Evolutionary conservation across 2,797 vertebrate genomes (phyloP).

Genomic region (Jordanella pulchra): DNA sequence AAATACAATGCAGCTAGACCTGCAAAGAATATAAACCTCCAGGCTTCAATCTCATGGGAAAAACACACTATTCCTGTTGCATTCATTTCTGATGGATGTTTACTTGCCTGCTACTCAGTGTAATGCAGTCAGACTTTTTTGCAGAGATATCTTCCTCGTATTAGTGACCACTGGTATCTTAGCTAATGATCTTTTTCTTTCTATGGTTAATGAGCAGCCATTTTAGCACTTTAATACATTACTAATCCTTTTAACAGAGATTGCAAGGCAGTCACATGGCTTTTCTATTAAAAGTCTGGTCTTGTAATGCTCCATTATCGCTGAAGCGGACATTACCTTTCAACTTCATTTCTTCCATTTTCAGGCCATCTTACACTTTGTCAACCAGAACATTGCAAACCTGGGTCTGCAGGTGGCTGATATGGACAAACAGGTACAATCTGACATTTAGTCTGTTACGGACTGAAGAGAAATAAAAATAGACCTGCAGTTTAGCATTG

Average conservation of each 20-base stretch:
- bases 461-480: background rate
- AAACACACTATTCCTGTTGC: background rate
- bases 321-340: background rate
- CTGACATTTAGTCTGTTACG: background rate
- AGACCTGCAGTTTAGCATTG: constrained; percentile 6
- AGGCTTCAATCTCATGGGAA: background rate
- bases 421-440: constrained; percentile 86
- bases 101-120: background rate
- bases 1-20: background rate
- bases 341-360: constrained; percentile 19
- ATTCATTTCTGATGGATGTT: background rate
- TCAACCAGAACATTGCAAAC: constrained; percentile 85
- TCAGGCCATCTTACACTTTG: constrained; percentile 88
- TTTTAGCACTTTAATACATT: background rate
- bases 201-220: background rate
- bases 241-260: background rate
- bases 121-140: background rate
- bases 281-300: background rate
- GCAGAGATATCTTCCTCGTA: background rate
- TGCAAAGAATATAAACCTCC: background rate
- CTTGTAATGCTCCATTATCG: background rate
- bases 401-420: constrained; percentile 87
- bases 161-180: background rate
- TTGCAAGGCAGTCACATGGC: background rate
- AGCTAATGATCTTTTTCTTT: background rate